phyloP scores from a whole-genome alignment of 1,140 invertebrate species.

The Cydia splendana region DNA sequence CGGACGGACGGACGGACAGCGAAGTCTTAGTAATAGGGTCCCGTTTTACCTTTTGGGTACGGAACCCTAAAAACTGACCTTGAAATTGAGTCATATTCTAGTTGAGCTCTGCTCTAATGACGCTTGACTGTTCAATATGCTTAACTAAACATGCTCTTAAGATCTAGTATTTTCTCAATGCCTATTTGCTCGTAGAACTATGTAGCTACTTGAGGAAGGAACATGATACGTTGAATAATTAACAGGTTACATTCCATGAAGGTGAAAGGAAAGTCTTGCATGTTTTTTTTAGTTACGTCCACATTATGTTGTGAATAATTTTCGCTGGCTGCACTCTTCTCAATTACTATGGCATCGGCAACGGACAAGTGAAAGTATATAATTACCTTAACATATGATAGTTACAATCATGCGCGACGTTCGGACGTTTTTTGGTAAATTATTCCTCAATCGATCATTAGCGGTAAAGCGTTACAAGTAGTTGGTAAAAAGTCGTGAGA shows the following conservation, averaged over 20 bases:
- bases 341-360: constrained; percentile 62
- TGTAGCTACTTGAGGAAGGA: not conserved
- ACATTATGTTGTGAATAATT: constrained; percentile 64
- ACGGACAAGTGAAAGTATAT: constrained; percentile 66
- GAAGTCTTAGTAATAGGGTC: too few species aligned
- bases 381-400: constrained; percentile 47
- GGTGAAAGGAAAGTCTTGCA: constrained; percentile 63
- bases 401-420: constrained; percentile 37
- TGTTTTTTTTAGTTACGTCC: constrained; percentile 54
- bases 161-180: constrained; percentile 21
- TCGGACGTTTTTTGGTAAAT: constrained; percentile 36
- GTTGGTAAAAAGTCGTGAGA: constrained; percentile 51
- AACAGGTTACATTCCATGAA: constrained; percentile 62
- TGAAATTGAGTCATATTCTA: constrained; percentile 28
- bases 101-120: constrained; percentile 13
- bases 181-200: not conserved
- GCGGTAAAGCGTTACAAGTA: constrained; percentile 22
- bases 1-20: too few species aligned
- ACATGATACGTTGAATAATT: constrained; percentile 50
- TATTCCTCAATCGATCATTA: constrained; percentile 31
- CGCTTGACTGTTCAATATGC: constrained; percentile 5
- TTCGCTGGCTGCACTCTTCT: constrained; percentile 50
- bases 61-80: too few species aligned
- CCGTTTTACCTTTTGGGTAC: too few species aligned
- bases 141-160: not conserved